phyloP scores from a whole-genome alignment of 2,113 vertebrate species.

The Raja brachyura region DNA sequence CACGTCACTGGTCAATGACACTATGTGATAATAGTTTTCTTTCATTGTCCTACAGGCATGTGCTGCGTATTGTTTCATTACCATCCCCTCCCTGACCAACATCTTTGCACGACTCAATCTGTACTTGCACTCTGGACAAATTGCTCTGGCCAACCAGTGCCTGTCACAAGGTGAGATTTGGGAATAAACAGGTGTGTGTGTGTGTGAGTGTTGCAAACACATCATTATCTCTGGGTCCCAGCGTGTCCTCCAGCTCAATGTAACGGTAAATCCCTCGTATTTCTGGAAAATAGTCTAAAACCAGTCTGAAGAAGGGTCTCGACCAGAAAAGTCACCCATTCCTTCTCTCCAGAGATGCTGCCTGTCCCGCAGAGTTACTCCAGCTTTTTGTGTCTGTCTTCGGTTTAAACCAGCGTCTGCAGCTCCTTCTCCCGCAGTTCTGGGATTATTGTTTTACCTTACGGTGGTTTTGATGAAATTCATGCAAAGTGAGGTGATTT shows the following conservation, averaged over 20 bases:
- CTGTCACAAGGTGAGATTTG: slow-evolving; percentile 84
- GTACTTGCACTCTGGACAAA: slow-evolving; percentile 87
- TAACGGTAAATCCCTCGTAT: neutral
- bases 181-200: too few relatives aligned
- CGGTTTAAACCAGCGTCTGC: too few relatives aligned
- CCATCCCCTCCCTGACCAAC: slow-evolving; percentile 82
- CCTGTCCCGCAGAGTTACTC: too few relatives aligned
- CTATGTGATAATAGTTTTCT: neutral
- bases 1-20: neutral
- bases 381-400: too few relatives aligned
- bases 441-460: too few relatives aligned
- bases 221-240: neutral
- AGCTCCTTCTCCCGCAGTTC: too few relatives aligned
- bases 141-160: slow-evolving; percentile 93
- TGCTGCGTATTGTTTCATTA: slow-evolving; percentile 96
- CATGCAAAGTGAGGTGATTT: neutral
- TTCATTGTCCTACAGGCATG: slow-evolving; percentile 68
- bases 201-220: neutral
- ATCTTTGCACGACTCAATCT: slow-evolving; percentile 88
- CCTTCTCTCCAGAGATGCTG: too few relatives aligned
- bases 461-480: neutral
- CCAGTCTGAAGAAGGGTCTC: too few relatives aligned
- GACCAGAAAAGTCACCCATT: too few relatives aligned
- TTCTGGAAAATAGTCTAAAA: too few relatives aligned
- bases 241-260: neutral